A percentile compares a stretch with the other conserved stretches of the same genome.
Evolutionary conservation across 2,113 vertebrate species (phyloP).

Genomic region (Columba janthina): DNA sequence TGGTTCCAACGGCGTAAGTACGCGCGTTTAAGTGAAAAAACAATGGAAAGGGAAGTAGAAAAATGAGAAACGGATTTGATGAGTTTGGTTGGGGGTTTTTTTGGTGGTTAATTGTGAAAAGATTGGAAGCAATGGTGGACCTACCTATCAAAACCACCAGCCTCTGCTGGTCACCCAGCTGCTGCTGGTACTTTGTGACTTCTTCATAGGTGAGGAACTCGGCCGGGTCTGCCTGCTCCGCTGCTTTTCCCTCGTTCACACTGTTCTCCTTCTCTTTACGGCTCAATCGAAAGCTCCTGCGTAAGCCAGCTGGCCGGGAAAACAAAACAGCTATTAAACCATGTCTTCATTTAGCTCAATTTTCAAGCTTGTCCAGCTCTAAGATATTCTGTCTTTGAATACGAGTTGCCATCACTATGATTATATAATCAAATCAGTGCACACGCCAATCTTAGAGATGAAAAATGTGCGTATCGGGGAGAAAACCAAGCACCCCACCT

Average conservation of each 20-base stretch:
- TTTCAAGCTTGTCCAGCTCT: background rate
- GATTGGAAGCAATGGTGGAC: background rate
- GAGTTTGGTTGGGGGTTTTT: background rate
- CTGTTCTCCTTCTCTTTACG: slow-evolving; percentile 81
- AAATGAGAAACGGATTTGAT: background rate
- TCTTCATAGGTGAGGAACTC: slow-evolving; percentile 91
- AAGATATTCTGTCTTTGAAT: background rate
- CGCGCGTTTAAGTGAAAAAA: background rate
- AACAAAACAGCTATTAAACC: background rate
- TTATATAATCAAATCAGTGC: background rate
- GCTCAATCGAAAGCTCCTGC: slow-evolving; percentile 86
- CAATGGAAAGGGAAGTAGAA: background rate
- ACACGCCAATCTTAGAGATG: fast-evolving
- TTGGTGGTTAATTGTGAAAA: background rate
- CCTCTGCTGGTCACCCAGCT: slow-evolving; percentile 83
- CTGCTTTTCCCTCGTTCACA: slow-evolving; percentile 70
- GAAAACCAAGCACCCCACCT: background rate
- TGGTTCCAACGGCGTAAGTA: background rate
- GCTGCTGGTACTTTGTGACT: slow-evolving; percentile 84
- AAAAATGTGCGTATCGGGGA: background rate
- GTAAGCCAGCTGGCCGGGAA: slow-evolving; percentile 81
- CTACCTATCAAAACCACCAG: slow-evolving; percentile 91
- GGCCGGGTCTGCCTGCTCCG: slow-evolving; percentile 26
- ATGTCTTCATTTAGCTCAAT: fast-evolving
- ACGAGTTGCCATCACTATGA: background rate